Evolutionary conservation across 2,113 vertebrate genomes (phyloP), one percentile per base, ranked within the genome.

Genomic region (Taurulus bubalis): DNA sequence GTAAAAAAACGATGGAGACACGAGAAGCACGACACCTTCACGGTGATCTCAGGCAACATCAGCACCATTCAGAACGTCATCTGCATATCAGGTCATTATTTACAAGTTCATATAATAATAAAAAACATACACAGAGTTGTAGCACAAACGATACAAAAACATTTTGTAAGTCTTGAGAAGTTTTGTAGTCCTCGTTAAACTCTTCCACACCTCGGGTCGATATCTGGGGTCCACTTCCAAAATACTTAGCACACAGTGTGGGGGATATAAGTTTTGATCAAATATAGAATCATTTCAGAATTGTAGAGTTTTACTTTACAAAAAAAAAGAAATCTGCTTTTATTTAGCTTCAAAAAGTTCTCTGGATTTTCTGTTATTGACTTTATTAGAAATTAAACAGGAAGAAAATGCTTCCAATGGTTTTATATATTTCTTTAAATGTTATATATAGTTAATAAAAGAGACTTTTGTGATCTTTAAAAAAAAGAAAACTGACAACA

Each of bases 91-190:
- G n/a, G 42, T 82, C 36, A 42, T 80, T 86, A 91, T 92, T 91
- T 91, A 93, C 93, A 94, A 62, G 68, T 84, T 83, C 55, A 75
- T 77, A 88, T 74, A 18, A 47, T 18, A 47, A 47, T 18, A 18
- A 20, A 47, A 47, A 49, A 87, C 71, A 79, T 62, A 85, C 64
- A 82, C 15, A 18, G 32, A 30, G 63, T 58, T 67, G 59, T 77
- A 74, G 11, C 64, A 74, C 62, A 66, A 69, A 58, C 38, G 40
- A 85, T 4, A 81, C 58, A 80, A 81, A 66, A 71, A 65, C 40
- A 75, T 59, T 75, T 58, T 32, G 30, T 70, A 72, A 64, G 58
- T 59, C 62, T n/a, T 38, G 15, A n/a, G 34, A 36, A 2, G 59
- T 26, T 34, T 66, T 28, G 56, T 22, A 26, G 40, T 49, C 20